These are phyloP conservation scores for Tetragonisca angustula DNA, from an alignment of 2,888 invertebrate genomes.

Conservation along the genomic window DNA sequence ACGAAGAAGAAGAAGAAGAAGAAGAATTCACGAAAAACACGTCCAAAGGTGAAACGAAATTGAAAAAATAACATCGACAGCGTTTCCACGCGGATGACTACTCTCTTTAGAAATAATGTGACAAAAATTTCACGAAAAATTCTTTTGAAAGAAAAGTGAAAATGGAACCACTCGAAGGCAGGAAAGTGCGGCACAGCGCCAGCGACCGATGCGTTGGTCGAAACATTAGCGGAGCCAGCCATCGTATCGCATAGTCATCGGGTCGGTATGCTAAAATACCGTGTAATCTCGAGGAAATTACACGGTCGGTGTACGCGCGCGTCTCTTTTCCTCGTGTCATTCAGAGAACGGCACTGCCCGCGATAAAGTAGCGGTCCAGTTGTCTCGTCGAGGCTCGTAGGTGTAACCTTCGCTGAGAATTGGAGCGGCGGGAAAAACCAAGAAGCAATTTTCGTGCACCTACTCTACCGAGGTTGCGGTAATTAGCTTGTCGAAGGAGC, in stretches of 20 bases:
- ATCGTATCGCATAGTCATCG: conserved; percentile 63
- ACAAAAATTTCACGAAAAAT: background rate
- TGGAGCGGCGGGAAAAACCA: background rate
- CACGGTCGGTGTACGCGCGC: conserved; percentile 42
- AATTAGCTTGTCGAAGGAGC: conserved; percentile 4
- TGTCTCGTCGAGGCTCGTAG: conserved; percentile 22
- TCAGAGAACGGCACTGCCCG: conserved; percentile 40
- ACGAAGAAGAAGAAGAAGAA: too few relatives aligned
- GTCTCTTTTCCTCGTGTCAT: background rate
- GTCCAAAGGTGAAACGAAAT: background rate
- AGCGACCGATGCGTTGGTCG: conserved; percentile 66
- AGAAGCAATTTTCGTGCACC: background rate
- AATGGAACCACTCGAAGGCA: background rate
- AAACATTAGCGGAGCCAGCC: conserved; percentile 66
- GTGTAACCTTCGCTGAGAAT: conserved; percentile 7
- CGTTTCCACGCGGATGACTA: background rate
- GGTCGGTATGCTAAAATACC: conserved; percentile 65
- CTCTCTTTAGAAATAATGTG: background rate
- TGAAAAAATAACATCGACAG: background rate
- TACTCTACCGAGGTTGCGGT: background rate
- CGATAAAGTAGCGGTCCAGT: conserved; percentile 31
- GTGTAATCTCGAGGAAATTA: conserved; percentile 72
- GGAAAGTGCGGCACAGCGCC: conserved; percentile 8
- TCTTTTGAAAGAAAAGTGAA: too few relatives aligned
- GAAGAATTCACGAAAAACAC: background rate